Conservation (phyloP, 92 coral and sea anemone species). For the Bergia puertoricense region DNA sequence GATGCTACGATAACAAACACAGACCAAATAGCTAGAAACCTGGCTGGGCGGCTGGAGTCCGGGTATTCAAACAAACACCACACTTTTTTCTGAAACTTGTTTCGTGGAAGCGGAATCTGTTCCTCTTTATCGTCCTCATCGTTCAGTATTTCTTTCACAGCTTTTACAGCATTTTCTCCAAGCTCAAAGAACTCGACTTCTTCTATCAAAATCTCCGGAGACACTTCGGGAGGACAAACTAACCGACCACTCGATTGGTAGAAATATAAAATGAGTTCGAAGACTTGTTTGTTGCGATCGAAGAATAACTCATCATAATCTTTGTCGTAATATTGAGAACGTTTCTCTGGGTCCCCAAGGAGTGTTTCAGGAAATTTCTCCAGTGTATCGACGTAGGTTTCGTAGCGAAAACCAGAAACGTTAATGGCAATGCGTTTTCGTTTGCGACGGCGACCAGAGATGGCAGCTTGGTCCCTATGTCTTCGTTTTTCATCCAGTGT, state of each 20-base stretch:
- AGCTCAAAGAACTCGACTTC: conserved; percentile 96
- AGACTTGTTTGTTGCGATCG: conserved; percentile 92
- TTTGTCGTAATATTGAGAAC: conserved; percentile 78
- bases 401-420: conserved; percentile 92
- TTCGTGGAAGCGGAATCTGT: conserved; percentile 64
- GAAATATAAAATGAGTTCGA: conserved; percentile 89
- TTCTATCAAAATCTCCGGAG: conserved; percentile 92
- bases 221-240: conserved; percentile 90
- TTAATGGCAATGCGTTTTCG: conserved; percentile 74
- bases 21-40: conserved; percentile 83
- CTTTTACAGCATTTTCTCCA: conserved; percentile 88
- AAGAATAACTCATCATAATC: conserved; percentile 85
- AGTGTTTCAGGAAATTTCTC: conserved; percentile 89
- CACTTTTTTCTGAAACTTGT: conserved; percentile 63
- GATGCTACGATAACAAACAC: conserved; percentile 91
- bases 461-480: conserved; percentile 6
- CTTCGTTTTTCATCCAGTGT: conserved; percentile 21
- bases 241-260: conserved; percentile 96
- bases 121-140: conserved; percentile 76
- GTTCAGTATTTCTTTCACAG: conserved; percentile 85
- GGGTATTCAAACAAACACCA: conserved; percentile 96
- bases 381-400: conserved; percentile 76
- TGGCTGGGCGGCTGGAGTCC: conserved; percentile 85
- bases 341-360: conserved; percentile 80
- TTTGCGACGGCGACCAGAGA: conserved; percentile 31